Percentiles rank a stretch among this genome's conserved stretches.
Evolutionary conservation across 92 coral and sea anemone species (phyloP).

Genomic region (Siderastrea siderea): DNA sequence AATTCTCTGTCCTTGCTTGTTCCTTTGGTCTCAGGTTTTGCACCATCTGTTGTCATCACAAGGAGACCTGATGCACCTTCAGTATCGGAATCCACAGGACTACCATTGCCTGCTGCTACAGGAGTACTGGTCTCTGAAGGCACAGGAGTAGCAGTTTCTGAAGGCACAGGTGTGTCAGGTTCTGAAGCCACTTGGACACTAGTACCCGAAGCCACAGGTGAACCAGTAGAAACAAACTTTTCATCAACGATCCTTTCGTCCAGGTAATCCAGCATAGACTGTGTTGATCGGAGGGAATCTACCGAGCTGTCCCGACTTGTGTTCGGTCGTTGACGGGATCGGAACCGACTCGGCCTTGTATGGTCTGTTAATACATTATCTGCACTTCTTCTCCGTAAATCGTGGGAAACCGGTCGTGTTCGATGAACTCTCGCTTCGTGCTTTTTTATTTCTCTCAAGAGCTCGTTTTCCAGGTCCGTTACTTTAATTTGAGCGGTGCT

Average conservation of each 20-base stretch:
- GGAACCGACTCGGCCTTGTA: constrained; percentile 22
- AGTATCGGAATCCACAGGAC: constrained; percentile 30
- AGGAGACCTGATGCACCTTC: constrained; percentile 11
- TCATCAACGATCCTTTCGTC: constrained; percentile 25
- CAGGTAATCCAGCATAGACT: constrained; percentile 41
- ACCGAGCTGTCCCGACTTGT: constrained; percentile 48
- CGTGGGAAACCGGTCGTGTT: constrained; percentile 48
- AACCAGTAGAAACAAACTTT: constrained; percentile 4
- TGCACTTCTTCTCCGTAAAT: constrained; percentile 26
- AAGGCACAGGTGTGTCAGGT: not conserved
- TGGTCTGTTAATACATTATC: constrained; percentile 3
- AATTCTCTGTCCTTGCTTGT: not conserved
- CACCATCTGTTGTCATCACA: not conserved
- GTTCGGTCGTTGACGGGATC: constrained; percentile 37
- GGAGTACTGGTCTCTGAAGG: constrained; percentile 12
- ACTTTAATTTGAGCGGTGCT: constrained; percentile 80
- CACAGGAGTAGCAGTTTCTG: constrained; percentile 8
- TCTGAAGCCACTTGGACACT: not conserved
- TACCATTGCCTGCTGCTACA: not conserved
- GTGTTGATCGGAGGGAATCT: constrained; percentile 43
- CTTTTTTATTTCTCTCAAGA: constrained; percentile 79
- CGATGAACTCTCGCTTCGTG: constrained; percentile 75
- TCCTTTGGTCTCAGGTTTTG: not conserved
- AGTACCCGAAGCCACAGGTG: not conserved
- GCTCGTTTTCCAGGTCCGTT: constrained; percentile 80